Base-by-base conservation (phyloP, 64 coral and sea anemone species). In the Acropora yongei region DNA sequence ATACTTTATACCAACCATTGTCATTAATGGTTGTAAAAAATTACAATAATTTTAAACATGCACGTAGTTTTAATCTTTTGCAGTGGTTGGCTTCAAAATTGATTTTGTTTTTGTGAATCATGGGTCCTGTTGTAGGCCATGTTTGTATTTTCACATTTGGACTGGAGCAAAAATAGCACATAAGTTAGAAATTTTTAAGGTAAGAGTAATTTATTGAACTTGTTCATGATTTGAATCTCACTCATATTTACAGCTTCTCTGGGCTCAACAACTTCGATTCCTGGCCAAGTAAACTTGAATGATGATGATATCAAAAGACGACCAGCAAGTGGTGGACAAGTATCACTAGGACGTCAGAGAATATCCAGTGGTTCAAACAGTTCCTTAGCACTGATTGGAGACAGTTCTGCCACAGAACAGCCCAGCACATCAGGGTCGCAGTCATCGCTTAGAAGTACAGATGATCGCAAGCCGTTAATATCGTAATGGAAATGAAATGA, bases 281-380 rank as follows among this genome's bases (percentile, higher is more conserved):
- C 92, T 88, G 92, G 92, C 43, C 92, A 97, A 84, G 61, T 94
- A 57, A 72, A 66, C 20, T 85, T 66, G 79, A 87, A 60, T 40
- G 60, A 94, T 72, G 71, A 76, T 57, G 40, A 58, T 0, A 30
- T 30, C n/a, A 19, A 79, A 6, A 41, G 72, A 42, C 47, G 73
- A 8, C 75, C 48, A 12, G 53, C 44, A 88, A 78, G 49, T 77
- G 72, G 51, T 39, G 39, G 72, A 45, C 69, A 47, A 14, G 43
- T 40, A 5, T 41, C 20, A 18, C 43, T 83, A 6, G 55, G 13
- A 30, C n/a, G 18, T 17, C 65, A 71, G n/a, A 69, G 44, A 85
- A 9, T 42, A 10, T 47, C 16, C 19, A 41, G 72, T 72, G 82
- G 63, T 18, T 85, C 61, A 49, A 67, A 41, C 2, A 85, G 44